These are phyloP conservation scores for Diorhabda sublineata DNA, from an alignment of 1,140 invertebrate species.

Conservation along the genomic window DNA sequence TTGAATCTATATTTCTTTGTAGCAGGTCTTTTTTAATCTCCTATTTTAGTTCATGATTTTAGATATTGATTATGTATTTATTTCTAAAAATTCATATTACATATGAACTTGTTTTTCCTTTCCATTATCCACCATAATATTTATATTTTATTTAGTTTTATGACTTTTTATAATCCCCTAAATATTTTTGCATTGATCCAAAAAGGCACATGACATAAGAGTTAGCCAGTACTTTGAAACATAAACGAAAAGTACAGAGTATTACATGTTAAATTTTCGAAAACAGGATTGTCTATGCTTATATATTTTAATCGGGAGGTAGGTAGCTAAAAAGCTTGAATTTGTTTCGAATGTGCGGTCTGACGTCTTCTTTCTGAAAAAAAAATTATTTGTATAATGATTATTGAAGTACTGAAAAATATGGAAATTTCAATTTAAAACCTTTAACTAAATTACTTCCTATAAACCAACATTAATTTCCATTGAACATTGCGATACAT, in stretches of 20 bases:
- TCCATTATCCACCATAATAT: background rate
- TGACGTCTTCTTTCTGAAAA: constrained; percentile 83
- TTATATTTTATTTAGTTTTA: background rate
- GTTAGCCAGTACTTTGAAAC: constrained; percentile 40
- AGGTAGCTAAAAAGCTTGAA: constrained; percentile 85
- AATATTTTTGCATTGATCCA: constrained; percentile 6
- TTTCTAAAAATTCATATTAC: no score
- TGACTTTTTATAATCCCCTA: background rate
- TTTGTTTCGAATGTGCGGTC: constrained; percentile 83
- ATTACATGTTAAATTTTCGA: constrained; percentile 16
- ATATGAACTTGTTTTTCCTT: no score
- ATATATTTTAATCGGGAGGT: constrained; percentile 68
- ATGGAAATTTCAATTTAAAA: no score
- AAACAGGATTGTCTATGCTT: constrained; percentile 36
- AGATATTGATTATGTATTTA: no score
- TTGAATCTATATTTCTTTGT: no score
- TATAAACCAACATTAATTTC: no score
- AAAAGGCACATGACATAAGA: constrained; percentile 27
- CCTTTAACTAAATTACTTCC: no score
- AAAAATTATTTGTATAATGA: constrained; percentile 25
- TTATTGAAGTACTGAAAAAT: no score
- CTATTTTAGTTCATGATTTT: no score
- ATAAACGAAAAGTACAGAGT: constrained; percentile 26
- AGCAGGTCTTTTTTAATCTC: no score
- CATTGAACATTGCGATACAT: no score